Base-by-base conservation (phyloP, 92 coral and sea anemone genomes). In the Porites cylindrica region DNA sequence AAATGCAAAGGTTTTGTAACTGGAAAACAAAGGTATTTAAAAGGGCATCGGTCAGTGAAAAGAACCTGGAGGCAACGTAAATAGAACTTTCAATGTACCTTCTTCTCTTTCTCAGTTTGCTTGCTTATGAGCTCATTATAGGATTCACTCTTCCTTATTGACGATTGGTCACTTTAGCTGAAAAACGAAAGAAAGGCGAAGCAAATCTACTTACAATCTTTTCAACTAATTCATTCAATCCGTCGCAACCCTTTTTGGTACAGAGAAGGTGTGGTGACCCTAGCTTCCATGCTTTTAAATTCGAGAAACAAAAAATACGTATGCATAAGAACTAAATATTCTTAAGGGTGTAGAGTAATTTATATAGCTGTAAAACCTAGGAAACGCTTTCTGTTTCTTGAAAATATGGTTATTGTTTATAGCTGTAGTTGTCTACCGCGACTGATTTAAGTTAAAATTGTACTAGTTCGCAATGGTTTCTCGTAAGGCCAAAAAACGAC, bases 91-190 rank as follows among this genome's bases (percentile, higher is more conserved):
- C 68, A 61, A 20, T 29, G 56, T 24, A 9, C 16, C 70, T 6
- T 69, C 20, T 51, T n/a, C 60, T 10, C 53, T 82, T 86, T 70
- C 60, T 65, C 65, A 59, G 83, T 86, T 79, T 58, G n/a, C 70
- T 47, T 63, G 75, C 63, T 73, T 64, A 61, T 17, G 59, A 56
- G 69, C 52, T 70, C 77, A 76, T 18, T 58, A 74, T 74, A 53
- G 81, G 87, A 83, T 73, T 83, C 60, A 17, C 53, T 7, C 54
- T 74, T 62, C 64, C 72, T 7, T 16, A 20, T 64, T 52, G 74
- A 59, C 29, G 11, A 19, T 12, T 61, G 21, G 9, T 29, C 24
- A 32, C 47, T 21, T 61, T 82, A 70, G 26, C 61, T 54, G 62
- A 50, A 71, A 72, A 75, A 51, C 29, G 13, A 66, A 23, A 21